Conservation (phyloP, 2,888 invertebrate genomes). For the Amiota minor region DNA sequence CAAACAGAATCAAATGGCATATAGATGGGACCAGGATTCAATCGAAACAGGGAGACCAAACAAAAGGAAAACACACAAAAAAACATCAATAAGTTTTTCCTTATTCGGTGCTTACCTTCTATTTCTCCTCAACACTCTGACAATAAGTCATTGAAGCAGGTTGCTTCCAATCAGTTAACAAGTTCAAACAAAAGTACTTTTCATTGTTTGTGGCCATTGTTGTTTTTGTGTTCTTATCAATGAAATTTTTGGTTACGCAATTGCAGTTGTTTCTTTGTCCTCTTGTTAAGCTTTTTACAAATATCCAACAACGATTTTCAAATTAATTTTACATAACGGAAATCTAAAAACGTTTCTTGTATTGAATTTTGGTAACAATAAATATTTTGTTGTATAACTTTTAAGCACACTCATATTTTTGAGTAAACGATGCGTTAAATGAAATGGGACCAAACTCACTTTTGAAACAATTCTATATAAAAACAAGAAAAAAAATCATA, state of each 20-base stretch:
- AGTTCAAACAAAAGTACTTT: background rate
- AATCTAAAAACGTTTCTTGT: no score
- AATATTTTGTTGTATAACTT: constrained; percentile 51
- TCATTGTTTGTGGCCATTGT: background rate
- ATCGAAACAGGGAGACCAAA: background rate
- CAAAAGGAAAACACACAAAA: background rate
- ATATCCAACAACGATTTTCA: constrained; percentile 53
- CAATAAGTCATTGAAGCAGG: background rate
- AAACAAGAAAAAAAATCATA: no score
- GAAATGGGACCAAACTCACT: constrained; percentile 50
- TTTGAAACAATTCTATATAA: constrained; percentile 32
- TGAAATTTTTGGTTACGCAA: background rate
- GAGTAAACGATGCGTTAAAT: background rate
- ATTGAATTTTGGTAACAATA: no score
- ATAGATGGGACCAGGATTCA: no score
- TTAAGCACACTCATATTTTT: constrained; percentile 57
- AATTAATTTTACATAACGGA: constrained; percentile 58
- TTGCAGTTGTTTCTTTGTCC: background rate
- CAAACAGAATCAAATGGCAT: no score
- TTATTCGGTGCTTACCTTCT: no score
- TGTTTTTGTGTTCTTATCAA: background rate
- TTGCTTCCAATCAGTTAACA: constrained; percentile 3
- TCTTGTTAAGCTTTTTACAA: background rate
- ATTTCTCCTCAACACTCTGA: no score
- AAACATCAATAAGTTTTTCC: no score